phyloP scores from a whole-genome alignment of 2,888 invertebrate genomes.

The Parnassius smintheus region DNA sequence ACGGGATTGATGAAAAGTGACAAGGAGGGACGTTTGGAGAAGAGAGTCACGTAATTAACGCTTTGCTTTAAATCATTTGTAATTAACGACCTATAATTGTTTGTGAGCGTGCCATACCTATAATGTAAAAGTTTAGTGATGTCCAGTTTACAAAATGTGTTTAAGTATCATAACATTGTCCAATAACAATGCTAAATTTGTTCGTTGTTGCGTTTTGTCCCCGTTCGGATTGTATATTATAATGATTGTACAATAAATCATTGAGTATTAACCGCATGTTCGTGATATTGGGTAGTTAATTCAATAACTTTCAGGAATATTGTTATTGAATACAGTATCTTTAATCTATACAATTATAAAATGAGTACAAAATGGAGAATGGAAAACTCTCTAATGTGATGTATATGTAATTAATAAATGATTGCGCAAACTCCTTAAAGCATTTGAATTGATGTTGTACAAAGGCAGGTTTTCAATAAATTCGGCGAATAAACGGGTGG shows the following conservation, averaged over 20 bases:
- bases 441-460: too few relatives aligned
- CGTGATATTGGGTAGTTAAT: background rate
- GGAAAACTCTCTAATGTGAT: too few relatives aligned
- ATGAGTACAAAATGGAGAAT: too few relatives aligned
- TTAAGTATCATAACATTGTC: constrained; percentile 4
- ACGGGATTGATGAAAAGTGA: background rate
- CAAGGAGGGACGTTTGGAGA: constrained; percentile 13
- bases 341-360: too few relatives aligned
- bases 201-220: background rate
- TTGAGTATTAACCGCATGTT: constrained; percentile 10
- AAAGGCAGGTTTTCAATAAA: too few relatives aligned
- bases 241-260: constrained; percentile 1
- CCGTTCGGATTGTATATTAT: background rate
- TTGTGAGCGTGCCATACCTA: constrained; percentile 73
- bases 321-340: background rate
- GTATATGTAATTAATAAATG: too few relatives aligned
- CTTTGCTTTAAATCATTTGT: constrained; percentile 60
- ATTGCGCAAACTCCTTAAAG: too few relatives aligned
- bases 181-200: constrained; percentile 5
- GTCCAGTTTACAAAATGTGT: constrained; percentile 5
- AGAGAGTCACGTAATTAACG: constrained; percentile 42
- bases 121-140: constrained; percentile 30
- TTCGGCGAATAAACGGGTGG: too few relatives aligned
- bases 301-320: background rate
- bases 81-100: constrained; percentile 46